Base-by-base conservation (phyloP, 2,797 vertebrate genomes). In the Allobates femoralis region DNA sequence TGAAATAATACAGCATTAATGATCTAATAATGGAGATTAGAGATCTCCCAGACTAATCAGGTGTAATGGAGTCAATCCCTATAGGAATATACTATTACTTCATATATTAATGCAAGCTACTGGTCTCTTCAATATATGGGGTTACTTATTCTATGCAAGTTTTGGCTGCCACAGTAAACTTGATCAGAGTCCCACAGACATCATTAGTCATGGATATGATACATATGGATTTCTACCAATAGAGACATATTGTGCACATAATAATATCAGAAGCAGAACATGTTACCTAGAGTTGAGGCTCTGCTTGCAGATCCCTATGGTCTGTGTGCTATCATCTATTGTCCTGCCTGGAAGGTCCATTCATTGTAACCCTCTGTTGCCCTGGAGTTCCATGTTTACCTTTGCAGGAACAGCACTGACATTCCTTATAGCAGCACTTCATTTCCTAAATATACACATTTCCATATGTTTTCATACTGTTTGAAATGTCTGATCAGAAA, bases 401-500 rank as follows among this genome's bases (percentile, higher is more conserved):
- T 21, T 30, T 60, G 77, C 21, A 62, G 32, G 34, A 62, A 34
- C 55, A 41, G 67, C 23, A 5, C 34, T 28, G n/a, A n/a, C 81
- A 83, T 74, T 74, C 81, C 69, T 37, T 60, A 83, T 82, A 82
- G 19, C 66, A 55, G 37, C 64, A 34, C 46, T 56, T 56, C 19
- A 71, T 18, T 18, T 69, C 50, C 75, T 32, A 77, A 85, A 66
- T 58, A 56, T 46, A 78, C 75, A 37, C 75, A 85, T 83, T 83
- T 83, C 41, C 81, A 83, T 85, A 78, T 85, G 71, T 85, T 78
- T 55, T 78, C 83, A 55, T 55, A 85, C 64, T 58, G 75, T 30
- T 79, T 79, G 62, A 85, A 86, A 81, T 46, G 69, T 53, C 85
- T 76, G 69, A 86, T 86, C 46, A 86, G n/a, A 86, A 74, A 81